phyloP scores from a whole-genome alignment of 2,888 invertebrate genomes.

The Desoria tigrina region DNA sequence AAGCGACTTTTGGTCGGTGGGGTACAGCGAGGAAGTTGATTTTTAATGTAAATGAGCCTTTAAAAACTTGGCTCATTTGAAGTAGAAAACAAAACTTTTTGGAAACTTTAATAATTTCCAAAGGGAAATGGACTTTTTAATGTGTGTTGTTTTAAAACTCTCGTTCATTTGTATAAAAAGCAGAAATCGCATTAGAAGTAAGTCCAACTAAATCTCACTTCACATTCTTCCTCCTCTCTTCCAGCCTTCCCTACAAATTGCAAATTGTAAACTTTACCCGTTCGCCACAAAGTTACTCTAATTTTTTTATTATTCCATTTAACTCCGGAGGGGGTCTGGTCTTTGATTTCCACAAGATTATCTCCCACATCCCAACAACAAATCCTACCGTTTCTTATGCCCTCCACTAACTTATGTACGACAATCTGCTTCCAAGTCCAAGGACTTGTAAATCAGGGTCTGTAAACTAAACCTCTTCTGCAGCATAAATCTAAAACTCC shows the following conservation, averaged over 20 bases:
- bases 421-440: too few relatives aligned
- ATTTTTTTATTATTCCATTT: conserved; percentile 10
- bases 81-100: conserved; percentile 12
- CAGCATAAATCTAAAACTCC: too few relatives aligned
- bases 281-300: conserved; percentile 8
- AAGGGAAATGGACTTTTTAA: conserved; percentile 11
- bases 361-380: conserved; percentile 6
- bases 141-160: conserved; percentile 11
- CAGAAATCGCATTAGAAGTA: conserved; percentile 8
- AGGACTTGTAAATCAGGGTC: too few relatives aligned
- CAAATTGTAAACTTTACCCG: conserved; percentile 9
- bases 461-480: too few relatives aligned
- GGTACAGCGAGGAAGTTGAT: conserved; percentile 1
- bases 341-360: conserved; percentile 3
- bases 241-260: background rate
- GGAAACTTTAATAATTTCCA: conserved; percentile 12
- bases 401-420: background rate
- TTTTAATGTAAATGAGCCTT: conserved; percentile 11
- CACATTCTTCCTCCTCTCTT: conserved; percentile 6
- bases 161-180: conserved; percentile 11
- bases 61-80: conserved; percentile 12
- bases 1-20: conserved; percentile 1
- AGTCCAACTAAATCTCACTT: conserved; percentile 12
- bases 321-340: conserved; percentile 4
- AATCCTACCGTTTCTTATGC: background rate